A percentile compares a stretch with the other conserved stretches of the same genome.
Evolutionary conservation across 2,888 invertebrate species (phyloP).

Genomic region (Melanotus villosus): DNA sequence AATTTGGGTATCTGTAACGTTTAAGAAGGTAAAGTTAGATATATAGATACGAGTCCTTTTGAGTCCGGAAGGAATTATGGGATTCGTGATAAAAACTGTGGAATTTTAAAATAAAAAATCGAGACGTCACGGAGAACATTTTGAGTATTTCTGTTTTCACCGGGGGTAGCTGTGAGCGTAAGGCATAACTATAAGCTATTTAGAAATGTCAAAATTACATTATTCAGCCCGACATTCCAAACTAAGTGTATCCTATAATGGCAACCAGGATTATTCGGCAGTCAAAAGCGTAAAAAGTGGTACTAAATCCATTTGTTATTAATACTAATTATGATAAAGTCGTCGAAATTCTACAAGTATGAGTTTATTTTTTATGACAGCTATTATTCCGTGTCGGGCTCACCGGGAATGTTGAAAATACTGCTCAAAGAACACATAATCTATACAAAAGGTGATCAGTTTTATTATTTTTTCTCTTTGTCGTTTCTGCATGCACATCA

Average conservation of each 20-base stretch:
- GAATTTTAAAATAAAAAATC: too few species aligned
- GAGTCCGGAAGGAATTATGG: too few species aligned
- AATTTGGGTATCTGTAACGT: too few species aligned
- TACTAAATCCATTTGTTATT: constrained; percentile 43
- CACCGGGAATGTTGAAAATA: constrained; percentile 23
- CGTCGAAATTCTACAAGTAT: constrained; percentile 24
- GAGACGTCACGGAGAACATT: too few species aligned
- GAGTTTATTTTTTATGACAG: constrained; percentile 24
- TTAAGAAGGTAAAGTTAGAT: too few species aligned
- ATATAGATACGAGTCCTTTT: too few species aligned
- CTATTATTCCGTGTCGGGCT: constrained; percentile 20
- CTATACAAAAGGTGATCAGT: constrained; percentile 20
- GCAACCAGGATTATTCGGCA: constrained; percentile 38
- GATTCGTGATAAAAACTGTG: too few species aligned
- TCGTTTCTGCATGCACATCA: constrained; percentile 21
- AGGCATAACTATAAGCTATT: constrained; percentile 59
- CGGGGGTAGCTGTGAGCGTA: constrained; percentile 58
- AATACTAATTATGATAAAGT: constrained; percentile 38
- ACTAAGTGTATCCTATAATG: constrained; percentile 44
- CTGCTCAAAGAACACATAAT: constrained; percentile 14
- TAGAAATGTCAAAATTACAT: constrained; percentile 63
- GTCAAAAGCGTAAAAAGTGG: constrained; percentile 39
- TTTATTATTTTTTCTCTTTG: constrained; percentile 11
- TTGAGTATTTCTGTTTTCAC: constrained; percentile 56
- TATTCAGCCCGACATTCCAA: constrained; percentile 61